phyloP scores from a whole-genome alignment of 1,140 invertebrate genomes.

The Eupeodes corollae region DNA sequence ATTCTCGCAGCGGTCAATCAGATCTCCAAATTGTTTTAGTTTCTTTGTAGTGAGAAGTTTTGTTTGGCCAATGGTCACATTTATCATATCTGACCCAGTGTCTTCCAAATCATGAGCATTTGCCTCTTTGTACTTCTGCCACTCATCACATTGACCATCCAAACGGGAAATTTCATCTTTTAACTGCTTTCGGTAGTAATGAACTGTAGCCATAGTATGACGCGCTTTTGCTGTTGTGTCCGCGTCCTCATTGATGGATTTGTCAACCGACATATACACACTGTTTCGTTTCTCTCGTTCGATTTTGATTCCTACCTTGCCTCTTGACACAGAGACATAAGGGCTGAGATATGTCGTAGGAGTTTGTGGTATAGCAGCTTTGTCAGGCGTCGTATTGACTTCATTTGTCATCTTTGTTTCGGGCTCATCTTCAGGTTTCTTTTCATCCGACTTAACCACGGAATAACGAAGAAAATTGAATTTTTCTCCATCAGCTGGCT shows the following conservation, averaged over 20 bases:
- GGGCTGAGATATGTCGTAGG: slow-evolving; percentile 27
- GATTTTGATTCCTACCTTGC: slow-evolving; percentile 39
- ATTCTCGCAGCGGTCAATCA: slow-evolving; percentile 52
- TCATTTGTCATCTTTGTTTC: not conserved
- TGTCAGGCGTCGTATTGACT: slow-evolving; percentile 7
- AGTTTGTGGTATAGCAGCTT: slow-evolving; percentile 1
- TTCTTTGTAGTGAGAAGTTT: slow-evolving; percentile 54
- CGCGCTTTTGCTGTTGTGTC: slow-evolving; percentile 17
- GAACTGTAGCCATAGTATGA: slow-evolving; percentile 38
- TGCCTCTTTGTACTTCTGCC: slow-evolving; percentile 35
- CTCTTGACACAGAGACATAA: slow-evolving; percentile 32
- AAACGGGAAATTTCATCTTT: slow-evolving; percentile 41
- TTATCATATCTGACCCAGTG: slow-evolving; percentile 44
- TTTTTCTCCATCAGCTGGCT: slow-evolving; percentile 2
- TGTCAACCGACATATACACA: slow-evolving; percentile 15
- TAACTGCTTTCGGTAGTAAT: slow-evolving; percentile 44
- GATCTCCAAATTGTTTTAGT: slow-evolving; percentile 50
- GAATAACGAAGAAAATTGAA: slow-evolving; percentile 21
- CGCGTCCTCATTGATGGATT: not conserved
- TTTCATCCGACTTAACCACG: slow-evolving; percentile 1
- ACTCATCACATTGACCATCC: slow-evolving; percentile 36
- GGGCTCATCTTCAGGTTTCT: not conserved
- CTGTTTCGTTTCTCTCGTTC: slow-evolving; percentile 37
- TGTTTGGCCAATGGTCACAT: slow-evolving; percentile 55
- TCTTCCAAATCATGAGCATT: slow-evolving; percentile 17